Evolutionary conservation across 2,113 vertebrate species (phyloP).

Genomic region (Amphiprion percula): DNA sequence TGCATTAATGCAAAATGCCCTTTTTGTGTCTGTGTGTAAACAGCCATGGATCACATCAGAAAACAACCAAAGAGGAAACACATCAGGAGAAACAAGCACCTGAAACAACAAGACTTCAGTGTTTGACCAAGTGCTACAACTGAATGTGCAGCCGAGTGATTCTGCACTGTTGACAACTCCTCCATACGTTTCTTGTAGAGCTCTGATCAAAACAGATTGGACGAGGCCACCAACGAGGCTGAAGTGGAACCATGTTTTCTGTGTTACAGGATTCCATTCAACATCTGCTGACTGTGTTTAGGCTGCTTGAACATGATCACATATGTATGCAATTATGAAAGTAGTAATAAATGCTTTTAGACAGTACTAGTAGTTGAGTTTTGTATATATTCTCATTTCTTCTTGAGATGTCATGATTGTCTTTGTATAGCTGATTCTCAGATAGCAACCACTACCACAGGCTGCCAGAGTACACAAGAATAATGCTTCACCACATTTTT

Average conservation of each 20-base stretch:
- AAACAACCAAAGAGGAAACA: constrained; percentile 3
- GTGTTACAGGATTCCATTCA: constrained; percentile 1
- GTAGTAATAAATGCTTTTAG: too few species aligned
- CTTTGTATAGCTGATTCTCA: too few species aligned
- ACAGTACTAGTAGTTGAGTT: too few species aligned
- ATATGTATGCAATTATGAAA: too few species aligned
- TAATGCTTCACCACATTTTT: too few species aligned
- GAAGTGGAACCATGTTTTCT: constrained; percentile 39
- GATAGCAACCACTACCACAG: too few species aligned
- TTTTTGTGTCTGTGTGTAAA: constrained; percentile 12
- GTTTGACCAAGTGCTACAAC: not conserved
- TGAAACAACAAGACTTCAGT: constrained; percentile 24
- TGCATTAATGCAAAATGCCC: not conserved
- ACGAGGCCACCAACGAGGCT: constrained; percentile 38
- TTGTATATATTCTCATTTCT: too few species aligned
- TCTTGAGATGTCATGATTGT: too few species aligned
- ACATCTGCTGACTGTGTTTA: constrained; percentile 25
- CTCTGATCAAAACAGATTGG: constrained; percentile 31
- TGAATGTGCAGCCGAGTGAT: not conserved
- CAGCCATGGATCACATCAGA: constrained; percentile 7
- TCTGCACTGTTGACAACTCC: constrained; percentile 7
- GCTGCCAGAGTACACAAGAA: too few species aligned
- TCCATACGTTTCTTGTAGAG: not conserved
- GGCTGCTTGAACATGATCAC: too few species aligned
- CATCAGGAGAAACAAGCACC: constrained; percentile 7